Evolutionary conservation across 2,797 vertebrate species (phyloP).

Genomic region (Lophura swinhoii): DNA sequence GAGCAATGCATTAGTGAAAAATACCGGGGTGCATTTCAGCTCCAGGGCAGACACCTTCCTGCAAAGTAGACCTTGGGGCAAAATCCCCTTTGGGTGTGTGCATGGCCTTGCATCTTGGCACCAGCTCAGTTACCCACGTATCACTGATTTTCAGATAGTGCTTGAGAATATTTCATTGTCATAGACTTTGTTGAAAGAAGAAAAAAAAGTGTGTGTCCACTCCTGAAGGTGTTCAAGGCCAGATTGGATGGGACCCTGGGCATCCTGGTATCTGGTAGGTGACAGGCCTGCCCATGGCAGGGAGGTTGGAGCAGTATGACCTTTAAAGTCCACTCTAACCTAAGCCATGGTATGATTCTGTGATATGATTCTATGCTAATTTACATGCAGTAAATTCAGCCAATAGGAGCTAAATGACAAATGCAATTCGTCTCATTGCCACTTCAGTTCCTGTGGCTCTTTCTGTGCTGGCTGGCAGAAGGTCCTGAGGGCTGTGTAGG

Average conservation of each 20-base stretch:
- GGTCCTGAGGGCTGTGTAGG: not conserved
- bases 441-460: not conserved
- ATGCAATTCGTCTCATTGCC: not conserved
- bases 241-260: too few relatives aligned
- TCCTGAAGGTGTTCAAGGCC: too few relatives aligned
- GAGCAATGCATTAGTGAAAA: not conserved
- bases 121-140: not conserved
- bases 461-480: not conserved
- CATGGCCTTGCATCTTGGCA: not conserved
- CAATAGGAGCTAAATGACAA: fast-evolving
- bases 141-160: not conserved
- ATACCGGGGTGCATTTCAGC: not conserved
- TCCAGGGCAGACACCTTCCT: not conserved
- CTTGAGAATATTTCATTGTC: not conserved
- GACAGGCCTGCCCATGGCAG: too few relatives aligned
- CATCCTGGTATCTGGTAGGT: too few relatives aligned
- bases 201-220: fast-evolving
- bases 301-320: too few relatives aligned
- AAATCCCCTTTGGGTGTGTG: not conserved
- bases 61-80: not conserved
- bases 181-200: not conserved
- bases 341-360: too few relatives aligned
- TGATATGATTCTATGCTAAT: not conserved
- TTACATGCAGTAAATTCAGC: not conserved
- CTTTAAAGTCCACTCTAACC: too few relatives aligned